Conservation (phyloP, 2,113 vertebrate species). For the Hystrix brachyura region DNA sequence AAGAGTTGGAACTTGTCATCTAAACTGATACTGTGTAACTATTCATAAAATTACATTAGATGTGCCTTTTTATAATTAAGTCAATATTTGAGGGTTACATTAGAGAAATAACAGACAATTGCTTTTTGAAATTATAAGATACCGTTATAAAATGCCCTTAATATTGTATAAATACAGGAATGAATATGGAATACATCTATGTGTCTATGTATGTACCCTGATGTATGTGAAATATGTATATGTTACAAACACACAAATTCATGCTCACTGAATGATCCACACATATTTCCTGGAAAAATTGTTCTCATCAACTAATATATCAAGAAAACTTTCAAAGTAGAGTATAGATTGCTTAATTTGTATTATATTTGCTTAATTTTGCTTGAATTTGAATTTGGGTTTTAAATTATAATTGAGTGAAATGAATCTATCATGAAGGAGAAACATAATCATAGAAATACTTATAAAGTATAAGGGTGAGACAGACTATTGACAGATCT, state of each 20-base stretch:
- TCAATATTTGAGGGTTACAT: neutral
- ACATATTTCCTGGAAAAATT: neutral
- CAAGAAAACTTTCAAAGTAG: neutral
- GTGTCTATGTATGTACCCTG: neutral
- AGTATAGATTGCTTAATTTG: no score
- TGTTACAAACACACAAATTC: neutral
- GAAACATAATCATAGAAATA: slow-evolving; percentile 5
- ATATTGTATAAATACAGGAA: neutral
- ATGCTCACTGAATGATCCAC: neutral
- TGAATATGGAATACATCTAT: neutral
- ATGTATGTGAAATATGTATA: neutral
- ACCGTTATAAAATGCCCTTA: neutral
- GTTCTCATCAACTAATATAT: neutral
- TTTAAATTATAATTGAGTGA: slow-evolving; percentile 70
- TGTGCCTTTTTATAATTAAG: neutral
- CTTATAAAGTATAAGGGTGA: neutral
- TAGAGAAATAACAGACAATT: neutral
- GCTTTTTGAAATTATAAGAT: neutral
- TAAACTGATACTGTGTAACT: neutral
- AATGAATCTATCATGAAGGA: slow-evolving; percentile 62
- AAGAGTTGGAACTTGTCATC: neutral
- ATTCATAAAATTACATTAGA: neutral
- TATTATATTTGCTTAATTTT: neutral
- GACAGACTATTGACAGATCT: neutral
- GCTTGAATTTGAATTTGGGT: slow-evolving; percentile 44